Evolutionary conservation across 1,140 invertebrate genomes (phyloP).

Genomic region (Lordiphosa clarofinis): DNA sequence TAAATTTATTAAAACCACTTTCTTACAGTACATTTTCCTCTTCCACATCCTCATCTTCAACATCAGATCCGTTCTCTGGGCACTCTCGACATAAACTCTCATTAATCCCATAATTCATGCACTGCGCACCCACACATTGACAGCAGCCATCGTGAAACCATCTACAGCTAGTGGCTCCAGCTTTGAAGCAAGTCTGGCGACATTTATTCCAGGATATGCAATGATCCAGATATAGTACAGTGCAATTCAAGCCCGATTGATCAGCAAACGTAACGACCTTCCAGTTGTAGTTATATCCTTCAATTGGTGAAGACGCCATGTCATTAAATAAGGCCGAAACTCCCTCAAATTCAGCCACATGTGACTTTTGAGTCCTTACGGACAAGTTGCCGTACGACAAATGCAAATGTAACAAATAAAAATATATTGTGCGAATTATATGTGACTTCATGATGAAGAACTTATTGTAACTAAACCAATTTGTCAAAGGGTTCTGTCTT

Average conservation of each 20-base stretch:
- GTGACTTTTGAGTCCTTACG: slow-evolving; percentile 85
- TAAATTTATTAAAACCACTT: neutral
- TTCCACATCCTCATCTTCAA: slow-evolving; percentile 25
- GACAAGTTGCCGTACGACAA: neutral
- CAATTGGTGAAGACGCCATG: slow-evolving; percentile 88
- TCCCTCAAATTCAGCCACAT: slow-evolving; percentile 91
- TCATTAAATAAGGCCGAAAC: slow-evolving; percentile 90
- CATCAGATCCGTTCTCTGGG: slow-evolving; percentile 44
- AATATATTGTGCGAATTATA: neutral
- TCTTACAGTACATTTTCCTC: neutral
- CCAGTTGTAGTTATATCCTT: slow-evolving; percentile 83
- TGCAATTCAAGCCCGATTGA: slow-evolving; percentile 87
- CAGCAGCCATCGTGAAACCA: slow-evolving; percentile 98
- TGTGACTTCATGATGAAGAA: slow-evolving; percentile 19
- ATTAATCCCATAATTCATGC: slow-evolving; percentile 83
- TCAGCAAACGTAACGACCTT: slow-evolving; percentile 86
- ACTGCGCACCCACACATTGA: slow-evolving; percentile 91
- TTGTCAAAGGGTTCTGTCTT: neutral
- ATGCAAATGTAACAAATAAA: neutral
- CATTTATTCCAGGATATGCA: slow-evolving; percentile 94
- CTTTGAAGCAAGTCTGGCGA: slow-evolving; percentile 52
- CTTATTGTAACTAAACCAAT: slow-evolving; percentile 18
- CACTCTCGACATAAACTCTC: slow-evolving; percentile 55
- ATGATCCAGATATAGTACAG: slow-evolving; percentile 93
- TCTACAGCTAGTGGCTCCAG: slow-evolving; percentile 79